Evolutionary conservation across 2,888 invertebrate species (phyloP).

Genomic region (Chrysolina oricalcia): DNA sequence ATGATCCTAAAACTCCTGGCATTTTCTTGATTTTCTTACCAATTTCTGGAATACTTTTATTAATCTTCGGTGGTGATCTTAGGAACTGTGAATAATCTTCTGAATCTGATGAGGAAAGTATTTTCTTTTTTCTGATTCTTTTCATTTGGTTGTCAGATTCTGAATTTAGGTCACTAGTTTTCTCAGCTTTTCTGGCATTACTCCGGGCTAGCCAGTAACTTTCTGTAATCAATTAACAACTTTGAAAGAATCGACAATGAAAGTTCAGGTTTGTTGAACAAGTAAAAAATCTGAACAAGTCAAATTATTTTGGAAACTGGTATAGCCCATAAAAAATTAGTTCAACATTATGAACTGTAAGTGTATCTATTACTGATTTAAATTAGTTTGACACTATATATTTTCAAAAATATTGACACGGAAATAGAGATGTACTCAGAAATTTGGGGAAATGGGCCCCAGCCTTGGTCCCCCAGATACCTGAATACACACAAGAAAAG

Average conservation of each 20-base stretch:
- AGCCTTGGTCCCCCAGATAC: too few relatives aligned
- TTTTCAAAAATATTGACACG: too few relatives aligned
- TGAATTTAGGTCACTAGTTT: constrained; percentile 16
- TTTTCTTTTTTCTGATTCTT: constrained; percentile 14
- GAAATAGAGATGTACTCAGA: too few relatives aligned
- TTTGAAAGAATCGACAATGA: not conserved
- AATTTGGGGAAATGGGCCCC: too few relatives aligned
- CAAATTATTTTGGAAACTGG: not conserved
- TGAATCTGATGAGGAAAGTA: constrained; percentile 18
- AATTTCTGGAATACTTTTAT: constrained; percentile 12
- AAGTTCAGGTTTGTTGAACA: not conserved
- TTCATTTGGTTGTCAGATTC: constrained; percentile 21
- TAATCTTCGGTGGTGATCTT: constrained; percentile 17
- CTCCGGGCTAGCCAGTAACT: constrained; percentile 21
- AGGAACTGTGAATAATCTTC: constrained; percentile 9
- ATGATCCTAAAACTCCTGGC: not conserved
- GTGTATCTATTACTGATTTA: not conserved
- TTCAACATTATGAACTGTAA: not conserved
- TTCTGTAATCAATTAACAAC: constrained; percentile 10
- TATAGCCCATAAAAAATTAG: not conserved
- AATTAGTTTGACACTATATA: too few relatives aligned
- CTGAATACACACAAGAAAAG: not conserved
- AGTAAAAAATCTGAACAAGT: not conserved
- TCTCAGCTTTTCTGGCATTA: constrained; percentile 10
- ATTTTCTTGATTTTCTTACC: constrained; percentile 15